Conservation (phyloP, 2,113 vertebrate species). For the Mobula birostris region DNA sequence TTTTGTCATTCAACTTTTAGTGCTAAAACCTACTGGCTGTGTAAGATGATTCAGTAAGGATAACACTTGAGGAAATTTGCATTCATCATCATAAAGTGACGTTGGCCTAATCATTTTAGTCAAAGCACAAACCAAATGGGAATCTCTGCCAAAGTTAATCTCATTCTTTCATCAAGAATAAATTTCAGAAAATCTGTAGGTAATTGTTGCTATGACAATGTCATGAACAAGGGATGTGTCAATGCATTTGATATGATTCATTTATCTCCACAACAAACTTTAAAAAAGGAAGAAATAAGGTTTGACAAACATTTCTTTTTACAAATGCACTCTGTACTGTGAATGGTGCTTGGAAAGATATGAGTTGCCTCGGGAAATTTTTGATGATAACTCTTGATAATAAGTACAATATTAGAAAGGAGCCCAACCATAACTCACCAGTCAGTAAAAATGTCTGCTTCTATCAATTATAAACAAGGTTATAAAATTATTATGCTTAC, state of each 20-base stretch:
- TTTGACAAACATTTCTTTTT: neutral
- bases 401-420: neutral
- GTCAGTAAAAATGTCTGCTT: neutral
- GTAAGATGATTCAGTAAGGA: neutral
- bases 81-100: neutral
- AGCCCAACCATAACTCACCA: neutral
- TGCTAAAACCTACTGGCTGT: neutral
- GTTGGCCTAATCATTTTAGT: neutral
- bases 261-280: neutral
- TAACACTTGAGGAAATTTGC: neutral
- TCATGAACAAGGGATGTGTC: constrained; percentile 8
- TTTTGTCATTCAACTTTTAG: neutral
- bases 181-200: neutral
- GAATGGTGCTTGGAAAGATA: neutral
- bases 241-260: neutral
- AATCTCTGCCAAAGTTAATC: neutral
- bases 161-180: neutral
- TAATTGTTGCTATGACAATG: constrained; percentile 18
- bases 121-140: neutral
- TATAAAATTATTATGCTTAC: neutral
- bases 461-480: too few species aligned
- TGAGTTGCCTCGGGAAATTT: too few species aligned
- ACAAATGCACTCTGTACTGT: neutral
- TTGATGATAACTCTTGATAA: neutral
- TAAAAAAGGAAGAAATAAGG: neutral